Percentiles rank a stretch among this genome's conserved stretches.
These are phyloP conservation scores for Tiliqua scincoides DNA, from an alignment of 2,113 vertebrate species.

Conservation along the genomic window DNA sequence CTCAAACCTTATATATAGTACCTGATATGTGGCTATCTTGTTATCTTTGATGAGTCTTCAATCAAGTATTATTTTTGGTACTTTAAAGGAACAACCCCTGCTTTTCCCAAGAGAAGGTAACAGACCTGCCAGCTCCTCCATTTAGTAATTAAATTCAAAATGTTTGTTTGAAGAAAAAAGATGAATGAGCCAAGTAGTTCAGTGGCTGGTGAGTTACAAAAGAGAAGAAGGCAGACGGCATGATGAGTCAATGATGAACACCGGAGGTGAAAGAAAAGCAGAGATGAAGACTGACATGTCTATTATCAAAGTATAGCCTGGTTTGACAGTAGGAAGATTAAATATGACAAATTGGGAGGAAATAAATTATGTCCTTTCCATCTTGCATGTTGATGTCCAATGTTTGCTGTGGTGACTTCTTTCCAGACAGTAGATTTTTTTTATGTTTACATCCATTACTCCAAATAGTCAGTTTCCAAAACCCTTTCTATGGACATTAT, in stretches of 20 bases:
- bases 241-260: constrained; percentile 43
- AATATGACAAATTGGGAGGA: constrained; percentile 15
- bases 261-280: constrained; percentile 20
- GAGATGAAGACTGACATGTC: constrained; percentile 45
- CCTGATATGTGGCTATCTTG: background rate
- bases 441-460: constrained; percentile 25
- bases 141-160: constrained; percentile 41
- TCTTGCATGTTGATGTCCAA: background rate
- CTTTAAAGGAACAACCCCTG: constrained; percentile 18
- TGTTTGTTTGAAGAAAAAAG: background rate
- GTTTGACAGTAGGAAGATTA: constrained; percentile 44
- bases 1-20: background rate
- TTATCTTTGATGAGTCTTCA: background rate
- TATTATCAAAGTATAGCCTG: constrained; percentile 40
- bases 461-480: constrained; percentile 26
- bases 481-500: background rate
- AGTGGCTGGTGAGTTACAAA: constrained; percentile 17
- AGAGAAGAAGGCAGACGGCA: constrained; percentile 30
- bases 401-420: background rate
- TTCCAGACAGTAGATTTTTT: constrained; percentile 18
- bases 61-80: background rate
- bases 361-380: background rate
- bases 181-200: constrained; percentile 40
- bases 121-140: constrained; percentile 19
- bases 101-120: constrained; percentile 11